phyloP scores from a whole-genome alignment of 2,113 vertebrate genomes.

The Trogon surrucura region DNA sequence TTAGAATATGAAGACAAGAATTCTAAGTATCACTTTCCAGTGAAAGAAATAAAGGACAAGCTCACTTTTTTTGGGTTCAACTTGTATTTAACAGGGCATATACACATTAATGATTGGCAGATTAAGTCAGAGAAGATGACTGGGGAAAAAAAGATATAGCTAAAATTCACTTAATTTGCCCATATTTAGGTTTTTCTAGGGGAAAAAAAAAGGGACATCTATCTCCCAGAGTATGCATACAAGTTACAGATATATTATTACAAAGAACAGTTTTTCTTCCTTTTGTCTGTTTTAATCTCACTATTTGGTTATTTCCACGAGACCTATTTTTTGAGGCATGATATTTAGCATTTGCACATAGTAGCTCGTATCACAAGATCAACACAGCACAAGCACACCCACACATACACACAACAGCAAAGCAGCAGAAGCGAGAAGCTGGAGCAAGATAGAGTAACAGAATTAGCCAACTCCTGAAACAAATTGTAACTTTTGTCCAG shows the following conservation, averaged over 20 bases:
- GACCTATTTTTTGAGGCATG: not conserved
- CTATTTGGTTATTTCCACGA: not conserved
- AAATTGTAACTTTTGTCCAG: not conserved
- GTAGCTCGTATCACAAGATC: not conserved
- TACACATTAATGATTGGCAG: not conserved
- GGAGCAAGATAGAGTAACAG: not conserved
- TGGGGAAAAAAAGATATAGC: not conserved
- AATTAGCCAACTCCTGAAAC: not conserved
- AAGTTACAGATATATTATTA: not conserved
- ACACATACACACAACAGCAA: not conserved
- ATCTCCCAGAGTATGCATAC: not conserved
- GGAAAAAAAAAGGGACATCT: not conserved
- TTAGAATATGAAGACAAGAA: not conserved
- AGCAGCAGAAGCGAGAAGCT: conserved; percentile 44
- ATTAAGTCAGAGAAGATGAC: not conserved
- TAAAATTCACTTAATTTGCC: not conserved
- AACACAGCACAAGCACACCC: not conserved
- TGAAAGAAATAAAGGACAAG: not conserved
- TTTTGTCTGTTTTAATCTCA: not conserved
- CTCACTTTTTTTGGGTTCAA: not conserved
- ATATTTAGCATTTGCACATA: not conserved
- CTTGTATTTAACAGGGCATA: not conserved
- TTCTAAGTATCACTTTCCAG: not conserved
- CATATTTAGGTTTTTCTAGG: not conserved
- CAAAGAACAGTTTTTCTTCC: not conserved